A percentile compares a stretch with the other conserved stretches of the same genome.
Conservation (phyloP, 2,113 vertebrate genomes). For the Pelusios castaneus region DNA sequence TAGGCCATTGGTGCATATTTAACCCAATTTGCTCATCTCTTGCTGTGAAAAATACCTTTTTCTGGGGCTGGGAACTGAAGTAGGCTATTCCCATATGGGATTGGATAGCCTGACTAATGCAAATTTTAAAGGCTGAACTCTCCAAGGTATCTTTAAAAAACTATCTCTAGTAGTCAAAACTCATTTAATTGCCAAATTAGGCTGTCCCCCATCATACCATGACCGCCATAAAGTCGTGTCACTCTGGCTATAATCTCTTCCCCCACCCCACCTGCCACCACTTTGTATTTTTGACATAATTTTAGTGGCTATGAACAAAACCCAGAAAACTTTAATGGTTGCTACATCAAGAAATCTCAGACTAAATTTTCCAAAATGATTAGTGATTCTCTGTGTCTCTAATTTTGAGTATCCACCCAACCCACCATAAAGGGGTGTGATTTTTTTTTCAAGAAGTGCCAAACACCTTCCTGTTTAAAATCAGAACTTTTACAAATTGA, state of each 20-base stretch:
- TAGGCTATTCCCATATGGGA: not conserved
- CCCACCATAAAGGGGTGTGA: not conserved
- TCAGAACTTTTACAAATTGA: not conserved
- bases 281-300: rapidly evolving
- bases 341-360: not conserved
- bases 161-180: too few species aligned
- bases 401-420: not conserved
- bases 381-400: not conserved
- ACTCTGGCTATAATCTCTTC: not conserved
- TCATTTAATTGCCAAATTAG: too few species aligned
- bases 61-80: not conserved
- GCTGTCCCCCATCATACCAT: too few species aligned
- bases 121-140: not conserved
- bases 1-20: not conserved
- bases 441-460: not conserved
- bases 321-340: not conserved
- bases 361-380: not conserved
- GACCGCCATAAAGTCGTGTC: not conserved
- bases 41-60: not conserved
- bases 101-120: not conserved
- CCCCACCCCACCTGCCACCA: not conserved
- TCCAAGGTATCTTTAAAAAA: not conserved
- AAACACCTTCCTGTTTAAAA: not conserved
- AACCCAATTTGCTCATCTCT: not conserved
- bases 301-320: not conserved